Percentiles rank a stretch among this genome's conserved stretches.
Evolutionary conservation across 2,113 vertebrate genomes (phyloP).

Genomic region (Callipepla squamata): DNA sequence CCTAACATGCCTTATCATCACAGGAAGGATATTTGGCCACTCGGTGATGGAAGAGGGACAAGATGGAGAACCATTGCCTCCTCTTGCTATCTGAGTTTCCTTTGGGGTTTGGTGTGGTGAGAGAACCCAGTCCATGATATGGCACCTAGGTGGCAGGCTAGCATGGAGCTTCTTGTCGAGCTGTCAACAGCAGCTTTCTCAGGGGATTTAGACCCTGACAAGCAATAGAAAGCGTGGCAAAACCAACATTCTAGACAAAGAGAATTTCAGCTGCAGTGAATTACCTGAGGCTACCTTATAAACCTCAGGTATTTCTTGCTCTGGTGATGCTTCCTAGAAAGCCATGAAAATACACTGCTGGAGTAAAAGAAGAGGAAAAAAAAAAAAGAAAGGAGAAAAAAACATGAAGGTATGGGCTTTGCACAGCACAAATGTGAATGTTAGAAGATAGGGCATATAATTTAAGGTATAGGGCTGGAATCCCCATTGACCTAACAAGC

Average conservation of each 20-base stretch:
- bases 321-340: background rate
- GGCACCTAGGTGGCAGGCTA: background rate
- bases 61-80: background rate
- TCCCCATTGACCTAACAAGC: background rate
- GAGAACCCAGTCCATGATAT: accelerated
- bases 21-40: background rate
- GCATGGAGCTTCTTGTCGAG: background rate
- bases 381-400: background rate
- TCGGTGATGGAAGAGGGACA: accelerated
- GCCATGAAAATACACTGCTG: background rate
- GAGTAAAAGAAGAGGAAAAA: background rate
- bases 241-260: background rate
- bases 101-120: background rate
- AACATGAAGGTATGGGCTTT: accelerated
- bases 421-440: background rate
- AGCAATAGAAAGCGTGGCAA: background rate
- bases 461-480: background rate
- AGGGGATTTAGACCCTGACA: background rate
- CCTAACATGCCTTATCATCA: background rate
- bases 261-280: background rate
- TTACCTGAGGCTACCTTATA: background rate
- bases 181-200: background rate
- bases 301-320: constrained; percentile 5
- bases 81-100: background rate
- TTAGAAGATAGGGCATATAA: background rate